phyloP scores from a whole-genome alignment of 2,113 vertebrate genomes.

The Rhagologus leucostigma region DNA sequence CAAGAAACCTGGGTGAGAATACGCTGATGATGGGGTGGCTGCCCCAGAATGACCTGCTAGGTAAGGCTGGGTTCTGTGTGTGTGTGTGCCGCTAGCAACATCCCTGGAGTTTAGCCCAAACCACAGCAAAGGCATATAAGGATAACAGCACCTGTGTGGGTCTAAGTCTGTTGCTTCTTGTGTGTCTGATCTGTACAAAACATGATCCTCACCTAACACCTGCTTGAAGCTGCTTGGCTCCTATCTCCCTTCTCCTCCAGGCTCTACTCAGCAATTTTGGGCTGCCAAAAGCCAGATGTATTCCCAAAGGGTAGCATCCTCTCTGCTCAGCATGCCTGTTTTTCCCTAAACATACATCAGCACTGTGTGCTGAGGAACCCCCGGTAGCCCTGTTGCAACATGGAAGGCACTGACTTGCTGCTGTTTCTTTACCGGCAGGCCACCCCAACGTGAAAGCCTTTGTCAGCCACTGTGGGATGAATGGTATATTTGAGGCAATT shows the following conservation, averaged over 20 bases:
- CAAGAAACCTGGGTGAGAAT: constrained; percentile 55
- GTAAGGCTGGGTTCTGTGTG: constrained; percentile 15
- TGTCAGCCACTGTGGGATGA: constrained; percentile 68
- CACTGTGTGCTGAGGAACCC: not conserved
- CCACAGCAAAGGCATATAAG: not conserved
- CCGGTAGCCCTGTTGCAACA: not conserved
- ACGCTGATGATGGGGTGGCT: constrained; percentile 59
- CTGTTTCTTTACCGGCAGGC: not conserved
- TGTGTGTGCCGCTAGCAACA: not conserved
- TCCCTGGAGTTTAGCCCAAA: constrained; percentile 3
- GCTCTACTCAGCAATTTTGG: not conserved
- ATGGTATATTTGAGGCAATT: constrained; percentile 67
- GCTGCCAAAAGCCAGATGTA: not conserved
- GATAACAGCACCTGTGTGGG: not conserved
- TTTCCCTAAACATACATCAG: not conserved
- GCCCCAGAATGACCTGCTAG: constrained; percentile 64
- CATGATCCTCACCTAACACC: not conserved
- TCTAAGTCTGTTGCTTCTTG: not conserved
- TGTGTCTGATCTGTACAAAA: not conserved
- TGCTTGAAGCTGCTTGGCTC: not conserved
- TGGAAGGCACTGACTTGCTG: not conserved
- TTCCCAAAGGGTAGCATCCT: not conserved
- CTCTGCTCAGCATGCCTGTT: not conserved
- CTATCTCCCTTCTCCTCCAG: not conserved
- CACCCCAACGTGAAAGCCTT: constrained; percentile 65